Conservation (phyloP, 2,113 vertebrate genomes). For the Lepus europaeus region DNA sequence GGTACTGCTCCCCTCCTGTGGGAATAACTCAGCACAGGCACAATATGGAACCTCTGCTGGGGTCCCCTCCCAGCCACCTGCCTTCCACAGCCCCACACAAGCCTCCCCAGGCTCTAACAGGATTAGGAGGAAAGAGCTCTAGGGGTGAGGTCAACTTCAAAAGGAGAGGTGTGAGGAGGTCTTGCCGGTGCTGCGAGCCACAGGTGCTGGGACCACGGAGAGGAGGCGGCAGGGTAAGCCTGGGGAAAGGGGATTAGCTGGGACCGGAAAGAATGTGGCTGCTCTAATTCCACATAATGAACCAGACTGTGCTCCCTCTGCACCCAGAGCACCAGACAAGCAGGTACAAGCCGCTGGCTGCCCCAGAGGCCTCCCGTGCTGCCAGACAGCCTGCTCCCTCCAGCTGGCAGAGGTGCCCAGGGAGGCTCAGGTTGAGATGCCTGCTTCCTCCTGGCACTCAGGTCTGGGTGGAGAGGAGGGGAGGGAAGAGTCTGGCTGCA, state of each 20-base stretch:
- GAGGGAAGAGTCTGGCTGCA: neutral
- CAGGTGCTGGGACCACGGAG: neutral
- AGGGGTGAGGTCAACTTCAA: constrained; percentile 58
- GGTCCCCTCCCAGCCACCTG: neutral
- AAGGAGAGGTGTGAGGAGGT: constrained; percentile 34
- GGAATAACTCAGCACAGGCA: constrained; percentile 30
- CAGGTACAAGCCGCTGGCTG: constrained; percentile 69
- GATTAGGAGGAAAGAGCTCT: neutral
- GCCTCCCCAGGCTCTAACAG: neutral
- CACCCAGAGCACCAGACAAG: constrained; percentile 66
- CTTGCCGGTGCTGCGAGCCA: constrained; percentile 11
- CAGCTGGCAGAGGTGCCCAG: neutral
- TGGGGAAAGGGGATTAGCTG: constrained; percentile 79
- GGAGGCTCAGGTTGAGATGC: neutral
- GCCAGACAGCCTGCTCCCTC: neutral
- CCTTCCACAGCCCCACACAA: neutral
- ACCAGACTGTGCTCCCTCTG: constrained; percentile 61
- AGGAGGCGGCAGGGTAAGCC: constrained; percentile 27
- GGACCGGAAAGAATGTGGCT: constrained; percentile 76
- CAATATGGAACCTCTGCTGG: neutral
- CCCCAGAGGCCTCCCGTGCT: neutral
- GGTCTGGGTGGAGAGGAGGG: neutral
- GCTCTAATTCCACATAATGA: constrained; percentile 84
- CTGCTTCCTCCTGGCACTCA: neutral
- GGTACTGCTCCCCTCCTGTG: neutral